Percentiles rank a stretch among this genome's conserved stretches.
phyloP scores from a whole-genome alignment of 1,140 invertebrate genomes.

The Plectus sambesii region DNA sequence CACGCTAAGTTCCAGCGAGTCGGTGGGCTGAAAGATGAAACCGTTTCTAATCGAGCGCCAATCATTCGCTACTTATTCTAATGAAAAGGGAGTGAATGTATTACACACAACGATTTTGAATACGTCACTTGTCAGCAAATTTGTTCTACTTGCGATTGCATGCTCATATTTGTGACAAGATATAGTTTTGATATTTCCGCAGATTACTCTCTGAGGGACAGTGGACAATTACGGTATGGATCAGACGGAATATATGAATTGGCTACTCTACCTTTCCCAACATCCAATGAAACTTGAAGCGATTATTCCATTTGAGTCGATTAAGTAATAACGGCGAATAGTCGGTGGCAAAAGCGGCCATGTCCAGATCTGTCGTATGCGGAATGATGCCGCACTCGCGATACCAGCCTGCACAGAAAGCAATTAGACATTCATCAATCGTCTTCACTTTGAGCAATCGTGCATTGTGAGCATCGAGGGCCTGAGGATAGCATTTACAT shows the following conservation, averaged over 20 bases:
- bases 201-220: no score
- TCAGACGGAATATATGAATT: no score
- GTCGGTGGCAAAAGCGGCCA: slow-evolving; percentile 22
- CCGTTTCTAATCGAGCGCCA: no score
- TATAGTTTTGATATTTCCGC: no score
- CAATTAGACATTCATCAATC: background rate
- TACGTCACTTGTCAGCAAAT: no score
- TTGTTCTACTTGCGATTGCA: no score
- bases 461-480: background rate
- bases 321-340: slow-evolving; percentile 4
- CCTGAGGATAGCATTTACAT: background rate
- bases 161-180: no score
- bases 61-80: no score
- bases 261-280: background rate
- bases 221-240: no score
- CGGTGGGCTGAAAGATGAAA: background rate
- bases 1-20: background rate
- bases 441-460: no score
- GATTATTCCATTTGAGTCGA: slow-evolving; percentile 1
- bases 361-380: slow-evolving; percentile 13
- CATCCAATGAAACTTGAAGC: background rate
- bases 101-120: no score
- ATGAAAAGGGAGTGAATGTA: no score
- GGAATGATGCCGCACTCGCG: slow-evolving; percentile 16
- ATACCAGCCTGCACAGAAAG: slow-evolving; percentile 16